A percentile compares a stretch with the other conserved stretches of the same genome.
These are phyloP conservation scores for Muntiacus muntjak DNA, from an alignment of 2,113 vertebrate genomes.

Conservation along the genomic window DNA sequence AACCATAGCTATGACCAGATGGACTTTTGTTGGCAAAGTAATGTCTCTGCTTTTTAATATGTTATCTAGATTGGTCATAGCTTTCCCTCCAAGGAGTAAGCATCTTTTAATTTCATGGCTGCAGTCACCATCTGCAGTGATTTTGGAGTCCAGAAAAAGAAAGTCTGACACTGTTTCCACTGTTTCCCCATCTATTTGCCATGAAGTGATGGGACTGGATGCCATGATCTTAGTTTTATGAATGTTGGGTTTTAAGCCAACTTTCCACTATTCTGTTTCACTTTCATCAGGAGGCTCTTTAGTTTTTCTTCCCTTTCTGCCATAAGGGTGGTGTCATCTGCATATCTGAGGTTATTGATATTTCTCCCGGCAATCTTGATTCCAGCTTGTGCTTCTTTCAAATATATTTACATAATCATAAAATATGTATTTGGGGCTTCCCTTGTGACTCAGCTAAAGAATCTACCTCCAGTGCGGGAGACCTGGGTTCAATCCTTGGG, in stretches of 20 bases:
- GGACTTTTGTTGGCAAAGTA: not conserved
- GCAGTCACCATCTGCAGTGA: not conserved
- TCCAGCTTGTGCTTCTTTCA: not conserved
- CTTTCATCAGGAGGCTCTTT: not conserved
- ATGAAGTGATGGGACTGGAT: not conserved
- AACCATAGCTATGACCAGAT: not conserved
- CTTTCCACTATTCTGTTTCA: not conserved
- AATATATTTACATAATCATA: not conserved
- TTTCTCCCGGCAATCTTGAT: not conserved
- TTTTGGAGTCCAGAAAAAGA: not conserved
- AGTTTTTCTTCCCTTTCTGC: not conserved
- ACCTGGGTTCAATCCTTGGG: not conserved
- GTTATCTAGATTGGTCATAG: not conserved
- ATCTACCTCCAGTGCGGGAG: not conserved
- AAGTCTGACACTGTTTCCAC: not conserved
- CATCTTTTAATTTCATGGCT: not conserved
- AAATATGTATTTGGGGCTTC: not conserved
- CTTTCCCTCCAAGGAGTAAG: not conserved
- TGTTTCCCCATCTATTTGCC: not conserved
- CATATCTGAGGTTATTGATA: not conserved
- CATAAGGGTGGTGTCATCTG: not conserved
- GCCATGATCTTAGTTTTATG: not conserved
- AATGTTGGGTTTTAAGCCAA: not conserved
- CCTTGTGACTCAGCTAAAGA: not conserved
- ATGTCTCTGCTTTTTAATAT: not conserved